Evolutionary conservation across 1,140 invertebrate genomes (phyloP).

Genomic region (Radopholus similis): DNA sequence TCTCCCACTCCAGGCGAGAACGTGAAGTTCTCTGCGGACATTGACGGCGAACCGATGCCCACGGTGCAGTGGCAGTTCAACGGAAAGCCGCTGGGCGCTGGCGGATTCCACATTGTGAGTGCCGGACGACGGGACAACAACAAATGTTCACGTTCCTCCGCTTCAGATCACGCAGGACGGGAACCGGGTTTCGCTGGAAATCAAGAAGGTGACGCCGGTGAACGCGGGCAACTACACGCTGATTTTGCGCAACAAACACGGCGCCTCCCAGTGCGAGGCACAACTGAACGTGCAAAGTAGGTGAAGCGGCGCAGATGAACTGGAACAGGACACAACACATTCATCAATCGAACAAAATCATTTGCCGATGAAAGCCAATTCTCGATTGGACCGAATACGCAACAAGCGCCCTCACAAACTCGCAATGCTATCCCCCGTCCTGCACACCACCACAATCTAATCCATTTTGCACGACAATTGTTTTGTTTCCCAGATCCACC

Average conservation of each 20-base stretch:
- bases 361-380: not conserved
- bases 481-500: too few relatives aligned
- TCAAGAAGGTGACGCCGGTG: constrained; percentile 43
- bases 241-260: constrained; percentile 17
- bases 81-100: constrained; percentile 45
- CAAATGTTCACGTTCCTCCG: not conserved
- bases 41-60: constrained; percentile 53
- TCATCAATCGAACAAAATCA: not conserved
- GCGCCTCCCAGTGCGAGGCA: constrained; percentile 22
- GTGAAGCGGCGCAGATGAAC: not conserved
- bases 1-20: constrained; percentile 36
- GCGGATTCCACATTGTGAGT: constrained; percentile 46
- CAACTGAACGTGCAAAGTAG: constrained; percentile 22
- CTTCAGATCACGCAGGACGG: constrained; percentile 49
- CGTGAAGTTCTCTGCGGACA: constrained; percentile 52
- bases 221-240: constrained; percentile 48
- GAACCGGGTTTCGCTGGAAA: constrained; percentile 53
- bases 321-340: not conserved
- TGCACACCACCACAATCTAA: too few relatives aligned
- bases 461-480: too few relatives aligned
- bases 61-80: constrained; percentile 55
- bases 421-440: too few relatives aligned
- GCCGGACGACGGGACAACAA: not conserved
- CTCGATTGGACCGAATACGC: not conserved
- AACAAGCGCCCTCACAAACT: too few relatives aligned